Base-by-base conservation (phyloP, 1,140 invertebrate genomes). In the Propsilocerus akamusi region DNA sequence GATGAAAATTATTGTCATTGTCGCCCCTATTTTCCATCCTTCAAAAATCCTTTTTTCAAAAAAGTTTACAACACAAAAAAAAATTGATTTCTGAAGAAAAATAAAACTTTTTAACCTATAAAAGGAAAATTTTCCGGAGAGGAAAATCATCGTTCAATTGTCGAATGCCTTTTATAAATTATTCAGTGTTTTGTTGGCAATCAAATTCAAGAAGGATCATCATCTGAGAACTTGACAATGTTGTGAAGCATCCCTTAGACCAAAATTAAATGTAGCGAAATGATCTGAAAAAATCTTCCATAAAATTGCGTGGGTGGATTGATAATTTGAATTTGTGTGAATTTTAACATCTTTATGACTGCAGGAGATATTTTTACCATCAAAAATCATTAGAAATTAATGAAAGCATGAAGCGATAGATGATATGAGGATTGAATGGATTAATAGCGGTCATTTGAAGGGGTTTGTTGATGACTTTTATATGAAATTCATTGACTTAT, bases 181-280 rank as follows among this genome's bases (percentile, higher is more conserved):
- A 41, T 41, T 41, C 34, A 41, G 34, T 41, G 34, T 37, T 17
- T n/a, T 41, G n/a, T 41, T 41, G 22, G 34, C 17, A 41, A 17
- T 41, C 8, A 30, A n/a, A 30, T 30, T 12, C 11, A 30, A 30
- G 14, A 30, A 12, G 11, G 10, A 3, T 30, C 28, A 2, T 28
- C 11, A 6, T 28, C 26, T n/a, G 26, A 28, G 26, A 28, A 6
- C 26, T 28, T 11, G 11, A 28, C 5, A 28, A 28, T 11, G 11
- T 5, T 28, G 11, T 5, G 11, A 28, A 28, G 26, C 26, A 6
- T 5, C 26, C 5, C 4, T 41, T 20, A 6, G 22, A 41, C 34
- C 34, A 8, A 41, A 8, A 41, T 41, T 41, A 41, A 41, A 41
- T 41, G 34, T 41, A 41, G 34, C 34, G 34, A 41, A 41, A 41